A percentile compares a stretch with the other conserved stretches of the same genome.
Evolutionary conservation across 2,888 invertebrate genomes (phyloP).

Genomic region (Caenorhabditis uteleia): DNA sequence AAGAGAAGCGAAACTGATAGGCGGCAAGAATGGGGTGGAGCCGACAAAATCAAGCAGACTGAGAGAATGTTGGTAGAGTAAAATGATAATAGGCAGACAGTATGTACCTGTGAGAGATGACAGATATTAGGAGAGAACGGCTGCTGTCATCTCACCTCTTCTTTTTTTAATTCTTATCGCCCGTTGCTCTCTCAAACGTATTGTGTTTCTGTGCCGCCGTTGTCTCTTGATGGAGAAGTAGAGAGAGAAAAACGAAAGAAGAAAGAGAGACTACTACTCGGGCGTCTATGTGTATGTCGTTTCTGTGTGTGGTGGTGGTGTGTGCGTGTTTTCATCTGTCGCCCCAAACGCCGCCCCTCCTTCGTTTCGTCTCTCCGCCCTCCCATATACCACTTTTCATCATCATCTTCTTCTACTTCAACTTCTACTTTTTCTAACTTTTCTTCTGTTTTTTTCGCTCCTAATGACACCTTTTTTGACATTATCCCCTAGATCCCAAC

Average conservation of each 20-base stretch:
- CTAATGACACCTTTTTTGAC: slow-evolving; percentile 13
- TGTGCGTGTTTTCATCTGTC: slow-evolving; percentile 32
- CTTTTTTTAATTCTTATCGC: slow-evolving; percentile 8
- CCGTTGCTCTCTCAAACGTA: slow-evolving; percentile 5
- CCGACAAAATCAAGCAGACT: slow-evolving; percentile 20
- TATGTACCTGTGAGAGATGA: slow-evolving; percentile 5
- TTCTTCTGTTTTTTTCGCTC: slow-evolving; percentile 5
- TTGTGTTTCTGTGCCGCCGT: slow-evolving; percentile 9
- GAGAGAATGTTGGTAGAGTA: slow-evolving; percentile 1
- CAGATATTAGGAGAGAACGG: slow-evolving; percentile 10
- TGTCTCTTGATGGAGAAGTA: neutral
- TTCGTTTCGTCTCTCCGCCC: slow-evolving; percentile 15
- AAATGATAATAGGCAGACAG: slow-evolving; percentile 9
- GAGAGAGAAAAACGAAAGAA: slow-evolving; percentile 1
- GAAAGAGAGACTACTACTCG: slow-evolving; percentile 4
- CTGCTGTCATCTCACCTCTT: slow-evolving; percentile 17
- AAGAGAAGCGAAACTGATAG: slow-evolving; percentile 1
- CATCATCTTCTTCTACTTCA: neutral
- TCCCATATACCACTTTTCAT: slow-evolving; percentile 5
- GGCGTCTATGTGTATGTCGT: too few species aligned
- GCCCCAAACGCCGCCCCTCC: slow-evolving; percentile 11
- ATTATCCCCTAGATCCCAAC: too few species aligned
- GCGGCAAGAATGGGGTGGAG: too few species aligned
- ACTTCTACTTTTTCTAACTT: neutral
- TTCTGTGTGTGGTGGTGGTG: too few species aligned